Percentiles rank a stretch among this genome's conserved stretches.
These are phyloP conservation scores for Idris sp. DNA, from an alignment of 1,140 invertebrate genomes.

Conservation along the genomic window DNA sequence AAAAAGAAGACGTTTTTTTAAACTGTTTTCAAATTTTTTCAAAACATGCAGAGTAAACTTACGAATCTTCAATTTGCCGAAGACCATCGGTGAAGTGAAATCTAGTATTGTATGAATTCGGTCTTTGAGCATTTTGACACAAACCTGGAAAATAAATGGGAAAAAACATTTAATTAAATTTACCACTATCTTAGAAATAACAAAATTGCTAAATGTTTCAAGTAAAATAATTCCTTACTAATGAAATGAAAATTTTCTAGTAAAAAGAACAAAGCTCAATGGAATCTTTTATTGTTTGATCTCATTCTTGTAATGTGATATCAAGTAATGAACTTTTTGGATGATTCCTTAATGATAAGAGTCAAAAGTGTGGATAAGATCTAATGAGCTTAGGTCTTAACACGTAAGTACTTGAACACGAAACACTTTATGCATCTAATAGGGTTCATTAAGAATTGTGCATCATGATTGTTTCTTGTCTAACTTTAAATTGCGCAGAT, in stretches of 20 bases:
- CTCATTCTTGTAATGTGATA: conserved; percentile 45
- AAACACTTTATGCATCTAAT: conserved; percentile 37
- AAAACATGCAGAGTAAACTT: conserved; percentile 17
- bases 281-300: conserved; percentile 34
- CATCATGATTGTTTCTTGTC: conserved; percentile 1
- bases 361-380: conserved; percentile 20
- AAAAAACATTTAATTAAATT: conserved; percentile 29
- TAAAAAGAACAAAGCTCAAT: conserved; percentile 45
- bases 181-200: conserved; percentile 16
- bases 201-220: conserved; percentile 30
- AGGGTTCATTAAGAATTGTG: conserved; percentile 23
- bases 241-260: conserved; percentile 43
- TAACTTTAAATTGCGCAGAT: conserved; percentile 1
- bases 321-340: conserved; percentile 43
- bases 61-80: conserved; percentile 35
- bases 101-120: conserved; percentile 35
- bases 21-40: too few relatives aligned
- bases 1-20: too few relatives aligned
- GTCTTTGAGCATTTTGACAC: conserved; percentile 53
- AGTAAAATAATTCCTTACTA: conserved; percentile 17
- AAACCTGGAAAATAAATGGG: conserved; percentile 43
- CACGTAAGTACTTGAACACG: conserved; percentile 33
- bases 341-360: conserved; percentile 35
- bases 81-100: conserved; percentile 26
- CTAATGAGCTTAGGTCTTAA: conserved; percentile 27